Evolutionary conservation across 2,888 invertebrate species (phyloP).

Genomic region (Callosobruchus maculatus): DNA sequence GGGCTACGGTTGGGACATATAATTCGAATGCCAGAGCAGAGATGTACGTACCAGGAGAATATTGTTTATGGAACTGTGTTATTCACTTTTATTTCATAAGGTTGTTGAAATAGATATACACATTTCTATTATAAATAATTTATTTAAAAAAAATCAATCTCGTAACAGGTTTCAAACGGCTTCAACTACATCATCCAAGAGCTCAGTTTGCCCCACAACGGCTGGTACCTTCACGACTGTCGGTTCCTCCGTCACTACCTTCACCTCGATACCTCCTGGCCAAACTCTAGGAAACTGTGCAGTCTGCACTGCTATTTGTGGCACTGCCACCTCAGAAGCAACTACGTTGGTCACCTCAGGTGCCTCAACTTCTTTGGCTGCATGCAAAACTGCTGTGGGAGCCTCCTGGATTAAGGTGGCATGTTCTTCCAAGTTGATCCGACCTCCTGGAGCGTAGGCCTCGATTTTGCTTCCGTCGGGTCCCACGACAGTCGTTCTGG

Average conservation of each 20-base stretch:
- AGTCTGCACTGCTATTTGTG: not conserved
- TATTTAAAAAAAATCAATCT: not conserved
- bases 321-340: not conserved
- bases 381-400: conserved; percentile 1
- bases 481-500: conserved; percentile 27
- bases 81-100: too few species aligned
- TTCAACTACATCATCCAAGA: not conserved
- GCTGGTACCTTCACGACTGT: not conserved
- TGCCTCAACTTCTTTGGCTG: not conserved
- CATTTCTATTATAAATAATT: not conserved
- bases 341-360: not conserved
- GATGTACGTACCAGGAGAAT: too few species aligned
- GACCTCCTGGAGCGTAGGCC: conserved; percentile 8
- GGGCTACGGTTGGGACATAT: too few species aligned
- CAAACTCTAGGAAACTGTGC: not conserved
- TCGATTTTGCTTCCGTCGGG: conserved; percentile 26
- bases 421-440: conserved; percentile 6
- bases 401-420: conserved; percentile 6
- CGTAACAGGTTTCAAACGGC: not conserved
- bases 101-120: too few species aligned
- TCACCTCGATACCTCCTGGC: not conserved
- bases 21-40: too few species aligned
- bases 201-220: not conserved
- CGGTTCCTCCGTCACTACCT: not conserved
- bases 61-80: too few species aligned